Evolutionary conservation across 2,888 invertebrate species (phyloP), one percentile per base, ranked within the genome.

Genomic region (Dione juno): DNA sequence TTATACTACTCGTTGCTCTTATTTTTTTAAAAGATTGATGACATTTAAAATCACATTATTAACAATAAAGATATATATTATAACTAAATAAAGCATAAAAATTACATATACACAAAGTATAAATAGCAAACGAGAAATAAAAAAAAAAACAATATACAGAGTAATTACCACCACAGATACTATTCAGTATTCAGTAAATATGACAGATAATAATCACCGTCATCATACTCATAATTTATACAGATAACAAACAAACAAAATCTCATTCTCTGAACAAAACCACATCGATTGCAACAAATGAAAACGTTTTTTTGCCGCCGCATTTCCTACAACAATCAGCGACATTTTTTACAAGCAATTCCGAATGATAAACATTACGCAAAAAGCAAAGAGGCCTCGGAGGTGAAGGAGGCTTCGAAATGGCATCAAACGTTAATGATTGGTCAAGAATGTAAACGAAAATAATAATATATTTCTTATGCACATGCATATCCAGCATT

Each of bases 341-440:
- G 28, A 41, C 69, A 1, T 73, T 78, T 79, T 78, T 78, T 74
- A 58, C 72, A 21, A n/a, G 53, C 50, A 74, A 75, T 79, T 80
- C 78, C 77, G 75, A 79, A 75, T 67, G 72, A 67, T 70, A 70
- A 65, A 68, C 57, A 64, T 80, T 77, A 57, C 41, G 74, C 77
- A 82, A 84, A 88, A 86, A 85, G 77, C 68, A 74, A 71, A 54
- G 53, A 54, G 41, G 66, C 45, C 70, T 41, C 53, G 37, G 68
- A 63, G 19, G 16, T 53, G 53, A n/a, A n/a, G n/a, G n/a, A 16
- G 53, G 1, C n/a, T 16, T 28, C 5, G 45, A 63, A 68, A 35
- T 63, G 68, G 52, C 61, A 53, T 59, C 37, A 21, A 53, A 40
- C 13, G n/a, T 7, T 63, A 58, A 58, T 53, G 53, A 53, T 53